These are phyloP conservation scores for Aphelenchoides fujianensis DNA, from an alignment of 1,140 invertebrate species.

Conservation along the genomic window DNA sequence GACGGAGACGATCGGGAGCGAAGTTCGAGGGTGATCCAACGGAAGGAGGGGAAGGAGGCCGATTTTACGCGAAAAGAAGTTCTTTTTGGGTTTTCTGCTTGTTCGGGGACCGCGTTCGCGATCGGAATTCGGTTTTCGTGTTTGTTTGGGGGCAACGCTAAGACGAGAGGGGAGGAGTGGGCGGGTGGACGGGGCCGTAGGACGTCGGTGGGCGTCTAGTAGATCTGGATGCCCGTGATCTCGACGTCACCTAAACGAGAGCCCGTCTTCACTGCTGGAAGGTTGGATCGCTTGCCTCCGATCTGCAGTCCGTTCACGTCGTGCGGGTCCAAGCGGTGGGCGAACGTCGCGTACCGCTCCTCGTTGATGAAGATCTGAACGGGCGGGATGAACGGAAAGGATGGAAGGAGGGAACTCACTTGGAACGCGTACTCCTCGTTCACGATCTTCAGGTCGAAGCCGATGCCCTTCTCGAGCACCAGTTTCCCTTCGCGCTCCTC, in stretches of 20 bases:
- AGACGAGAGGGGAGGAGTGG: background rate
- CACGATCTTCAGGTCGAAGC: conserved; percentile 55
- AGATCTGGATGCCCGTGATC: conserved; percentile 51
- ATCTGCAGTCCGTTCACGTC: conserved; percentile 61
- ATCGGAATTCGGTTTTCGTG: background rate
- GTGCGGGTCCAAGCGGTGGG: conserved; percentile 56
- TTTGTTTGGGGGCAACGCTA: conserved; percentile 5
- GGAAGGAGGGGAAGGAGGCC: background rate
- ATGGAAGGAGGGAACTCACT: conserved; percentile 34
- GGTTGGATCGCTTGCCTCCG: conserved; percentile 55
- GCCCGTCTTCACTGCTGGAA: conserved; percentile 48
- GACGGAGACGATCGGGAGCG: background rate
- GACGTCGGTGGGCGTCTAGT: conserved; percentile 32
- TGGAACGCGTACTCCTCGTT: conserved; percentile 57
- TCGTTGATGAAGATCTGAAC: conserved; percentile 58
- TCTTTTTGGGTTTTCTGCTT: conserved; percentile 16
- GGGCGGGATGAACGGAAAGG: conserved; percentile 15
- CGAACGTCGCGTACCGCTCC: conserved; percentile 55
- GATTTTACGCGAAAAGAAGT: background rate
- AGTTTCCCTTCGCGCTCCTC: conserved; percentile 58
- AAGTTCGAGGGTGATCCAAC: background rate
- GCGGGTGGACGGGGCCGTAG: background rate
- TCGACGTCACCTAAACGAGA: conserved; percentile 39
- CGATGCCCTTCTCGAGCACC: conserved; percentile 52
- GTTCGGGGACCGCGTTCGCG: background rate